A percentile compares a stretch with the other conserved stretches of the same genome.
phyloP scores from a whole-genome alignment of 2,888 invertebrate genomes.

The Sipunculus nudus region DNA sequence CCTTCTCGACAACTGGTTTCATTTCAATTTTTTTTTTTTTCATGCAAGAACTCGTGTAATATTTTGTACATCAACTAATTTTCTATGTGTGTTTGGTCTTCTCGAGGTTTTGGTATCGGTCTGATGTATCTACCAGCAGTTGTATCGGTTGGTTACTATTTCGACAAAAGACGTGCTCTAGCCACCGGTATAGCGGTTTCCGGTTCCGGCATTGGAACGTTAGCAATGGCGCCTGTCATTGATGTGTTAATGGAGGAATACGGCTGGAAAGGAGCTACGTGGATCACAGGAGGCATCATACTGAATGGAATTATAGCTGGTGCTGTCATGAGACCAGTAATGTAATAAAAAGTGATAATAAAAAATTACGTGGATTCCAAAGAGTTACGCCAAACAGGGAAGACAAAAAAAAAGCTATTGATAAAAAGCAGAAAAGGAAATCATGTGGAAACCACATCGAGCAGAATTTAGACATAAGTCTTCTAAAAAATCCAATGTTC shows the following conservation, averaged over 20 bases:
- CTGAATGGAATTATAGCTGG: constrained; percentile 82
- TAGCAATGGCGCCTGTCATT: constrained; percentile 85
- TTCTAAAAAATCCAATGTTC: too few relatives aligned
- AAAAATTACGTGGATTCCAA: too few relatives aligned
- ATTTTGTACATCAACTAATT: background rate
- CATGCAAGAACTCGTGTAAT: too few relatives aligned
- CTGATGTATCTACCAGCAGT: constrained; percentile 96
- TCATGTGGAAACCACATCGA: too few relatives aligned
- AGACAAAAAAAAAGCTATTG: too few relatives aligned
- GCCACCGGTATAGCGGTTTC: constrained; percentile 96
- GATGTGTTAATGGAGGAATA: constrained; percentile 71
- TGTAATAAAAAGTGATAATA: constrained; percentile 36
- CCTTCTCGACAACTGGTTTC: background rate
- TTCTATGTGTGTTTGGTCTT: constrained; percentile 6
- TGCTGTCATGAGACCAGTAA: constrained; percentile 84
- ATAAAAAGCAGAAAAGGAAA: too few relatives aligned
- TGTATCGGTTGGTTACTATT: constrained; percentile 95
- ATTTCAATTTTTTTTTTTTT: background rate
- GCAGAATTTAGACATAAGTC: too few relatives aligned
- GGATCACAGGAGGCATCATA: constrained; percentile 77
- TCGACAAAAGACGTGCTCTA: constrained; percentile 92
- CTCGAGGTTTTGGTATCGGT: constrained; percentile 88
- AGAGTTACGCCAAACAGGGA: too few relatives aligned
- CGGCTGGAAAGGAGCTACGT: constrained; percentile 81
- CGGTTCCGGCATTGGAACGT: constrained; percentile 95